phyloP scores from a whole-genome alignment of 2,888 invertebrate species.

The Apodemia zela region DNA sequence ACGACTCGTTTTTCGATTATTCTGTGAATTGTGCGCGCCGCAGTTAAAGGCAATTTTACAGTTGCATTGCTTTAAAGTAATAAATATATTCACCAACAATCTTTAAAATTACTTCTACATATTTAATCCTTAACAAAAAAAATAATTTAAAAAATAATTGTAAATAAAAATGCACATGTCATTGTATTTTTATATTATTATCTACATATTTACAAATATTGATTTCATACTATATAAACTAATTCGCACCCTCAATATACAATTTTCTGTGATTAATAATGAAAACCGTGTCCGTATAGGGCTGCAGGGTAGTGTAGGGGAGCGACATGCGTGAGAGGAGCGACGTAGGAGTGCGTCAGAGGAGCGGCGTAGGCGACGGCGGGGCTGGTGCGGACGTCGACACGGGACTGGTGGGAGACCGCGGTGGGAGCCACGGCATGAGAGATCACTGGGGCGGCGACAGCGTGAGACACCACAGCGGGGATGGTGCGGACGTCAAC shows the following conservation, averaged over 20 bases:
- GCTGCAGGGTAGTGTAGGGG: slow-evolving; percentile 20
- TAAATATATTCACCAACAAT: no score
- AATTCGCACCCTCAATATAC: slow-evolving; percentile 2
- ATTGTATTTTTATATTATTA: slow-evolving; percentile 18
- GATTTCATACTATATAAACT: slow-evolving; percentile 38
- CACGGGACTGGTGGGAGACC: slow-evolving; percentile 40
- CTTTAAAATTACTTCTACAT: no score
- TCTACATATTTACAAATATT: slow-evolving; percentile 11
- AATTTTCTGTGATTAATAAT: slow-evolving; percentile 9
- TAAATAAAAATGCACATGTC: not conserved
- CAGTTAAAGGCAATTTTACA: no score
- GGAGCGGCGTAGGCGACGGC: slow-evolving; percentile 32
- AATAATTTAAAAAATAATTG: no score
- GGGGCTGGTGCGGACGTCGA: slow-evolving; percentile 44
- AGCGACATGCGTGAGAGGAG: slow-evolving; percentile 27
- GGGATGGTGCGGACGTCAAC: slow-evolving; percentile 51
- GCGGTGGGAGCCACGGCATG: slow-evolving; percentile 44
- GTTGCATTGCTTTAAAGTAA: no score
- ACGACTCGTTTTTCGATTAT: no score
- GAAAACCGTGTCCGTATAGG: slow-evolving; percentile 35
- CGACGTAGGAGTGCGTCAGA: slow-evolving; percentile 34
- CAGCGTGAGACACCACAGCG: slow-evolving; percentile 41
- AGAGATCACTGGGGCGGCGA: slow-evolving; percentile 37
- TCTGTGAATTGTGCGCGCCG: no score
- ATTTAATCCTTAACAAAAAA: no score